These are phyloP conservation scores for Gorsachius goisagi DNA, from an alignment of 2,113 vertebrate genomes.

Conservation along the genomic window DNA sequence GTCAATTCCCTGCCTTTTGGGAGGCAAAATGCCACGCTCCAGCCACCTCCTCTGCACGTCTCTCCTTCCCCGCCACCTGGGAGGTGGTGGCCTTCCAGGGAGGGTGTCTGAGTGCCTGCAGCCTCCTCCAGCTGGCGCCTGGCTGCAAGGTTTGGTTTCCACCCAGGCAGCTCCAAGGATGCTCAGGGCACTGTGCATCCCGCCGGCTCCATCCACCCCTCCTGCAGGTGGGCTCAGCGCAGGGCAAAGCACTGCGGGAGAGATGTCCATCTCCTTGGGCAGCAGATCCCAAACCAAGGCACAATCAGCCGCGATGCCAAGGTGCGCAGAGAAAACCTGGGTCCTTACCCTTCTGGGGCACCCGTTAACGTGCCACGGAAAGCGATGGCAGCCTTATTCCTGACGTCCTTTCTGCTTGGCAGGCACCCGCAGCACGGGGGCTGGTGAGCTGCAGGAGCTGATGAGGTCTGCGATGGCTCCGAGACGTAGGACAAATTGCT, in stretches of 20 bases:
- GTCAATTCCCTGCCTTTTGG: not conserved
- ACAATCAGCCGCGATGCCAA: not conserved
- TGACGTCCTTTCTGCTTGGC: not conserved
- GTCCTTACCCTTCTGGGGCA: not conserved
- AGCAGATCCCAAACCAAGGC: not conserved
- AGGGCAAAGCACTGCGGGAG: not conserved
- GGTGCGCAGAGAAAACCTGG: not conserved
- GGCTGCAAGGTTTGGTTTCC: not conserved
- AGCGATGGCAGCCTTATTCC: not conserved
- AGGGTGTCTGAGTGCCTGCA: not conserved
- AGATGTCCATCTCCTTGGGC: fast-evolving
- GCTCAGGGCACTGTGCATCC: not conserved
- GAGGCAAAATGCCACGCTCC: not conserved
- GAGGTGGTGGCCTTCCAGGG: not conserved
- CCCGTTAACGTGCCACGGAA: not conserved
- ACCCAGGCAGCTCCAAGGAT: not conserved
- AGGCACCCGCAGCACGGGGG: not conserved
- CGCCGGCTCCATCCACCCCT: not conserved
- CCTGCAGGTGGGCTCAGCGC: not conserved
- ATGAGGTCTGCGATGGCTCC: not conserved
- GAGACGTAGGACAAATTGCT: not conserved
- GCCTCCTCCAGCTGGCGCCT: not conserved
- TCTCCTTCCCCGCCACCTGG: not conserved
- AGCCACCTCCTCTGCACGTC: not conserved
- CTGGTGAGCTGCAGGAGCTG: not conserved